Evolutionary conservation across 2,888 invertebrate species (phyloP).

Genomic region (Uloborus plumipes): DNA sequence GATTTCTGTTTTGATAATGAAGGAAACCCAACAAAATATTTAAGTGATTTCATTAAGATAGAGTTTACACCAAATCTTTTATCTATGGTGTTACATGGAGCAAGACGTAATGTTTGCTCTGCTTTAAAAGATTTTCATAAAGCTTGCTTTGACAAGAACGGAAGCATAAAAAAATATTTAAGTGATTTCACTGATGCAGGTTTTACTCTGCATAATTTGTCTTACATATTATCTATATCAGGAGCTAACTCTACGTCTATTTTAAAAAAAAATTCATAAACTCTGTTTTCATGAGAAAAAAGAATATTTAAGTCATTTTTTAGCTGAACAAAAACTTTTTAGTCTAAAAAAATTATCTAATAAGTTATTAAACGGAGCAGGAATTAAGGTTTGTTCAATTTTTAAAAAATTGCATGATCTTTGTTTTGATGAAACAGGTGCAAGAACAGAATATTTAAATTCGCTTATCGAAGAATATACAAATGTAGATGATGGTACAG

Average conservation of each 20-base stretch:
- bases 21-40: too few relatives aligned
- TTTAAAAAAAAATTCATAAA: constrained; percentile 17
- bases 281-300: constrained; percentile 14
- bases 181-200: constrained; percentile 5
- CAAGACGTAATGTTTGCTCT: constrained; percentile 25
- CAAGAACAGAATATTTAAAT: constrained; percentile 25
- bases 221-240: constrained; percentile 15
- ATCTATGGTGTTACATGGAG: constrained; percentile 29
- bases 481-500: constrained; percentile 17
- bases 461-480: constrained; percentile 26
- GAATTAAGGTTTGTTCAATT: constrained; percentile 7
- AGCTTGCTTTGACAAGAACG: constrained; percentile 18
- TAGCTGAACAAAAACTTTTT: too few relatives aligned
- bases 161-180: not conserved
- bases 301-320: too few relatives aligned
- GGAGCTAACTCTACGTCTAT: constrained; percentile 22
- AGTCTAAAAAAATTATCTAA: constrained; percentile 25
- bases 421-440: too few relatives aligned
- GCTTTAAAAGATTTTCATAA: constrained; percentile 20
- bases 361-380: constrained; percentile 27
- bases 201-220: constrained; percentile 11
- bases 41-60: too few relatives aligned
- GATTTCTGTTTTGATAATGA: too few relatives aligned
- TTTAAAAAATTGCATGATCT: too few relatives aligned
- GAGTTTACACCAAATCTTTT: too few relatives aligned